Evolutionary conservation across 2,113 vertebrate species (phyloP), one percentile per base, ranked within the genome.

Genomic region (Panthera leo): DNA sequence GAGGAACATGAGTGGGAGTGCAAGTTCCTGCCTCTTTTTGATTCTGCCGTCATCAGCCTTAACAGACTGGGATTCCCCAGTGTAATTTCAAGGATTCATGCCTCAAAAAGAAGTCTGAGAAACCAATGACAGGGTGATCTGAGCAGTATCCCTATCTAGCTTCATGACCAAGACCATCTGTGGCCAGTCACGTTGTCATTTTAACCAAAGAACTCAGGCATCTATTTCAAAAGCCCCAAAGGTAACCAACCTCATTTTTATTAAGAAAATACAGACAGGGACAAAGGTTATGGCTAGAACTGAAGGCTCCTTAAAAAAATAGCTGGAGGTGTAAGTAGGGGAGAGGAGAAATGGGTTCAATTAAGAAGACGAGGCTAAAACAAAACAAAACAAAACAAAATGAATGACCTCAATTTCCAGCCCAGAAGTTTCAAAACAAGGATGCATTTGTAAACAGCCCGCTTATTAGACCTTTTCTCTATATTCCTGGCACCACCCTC

Each of bases 121-220:
- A 42, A 39, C n/a, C 82, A 80, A 5, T 1, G 63, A 58, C 39
- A 16, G 55, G n/a, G 19, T 78, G 34, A 19, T 2, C 11, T 7
- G 9, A 82, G 76, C 53, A 68, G 25, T 19, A 45, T 3, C 63
- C 82, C 21, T 16, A 58, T 14, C 42, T 0, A 34, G 55, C 58
- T 76, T 21, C 67, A 0, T 31, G 55, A 36, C 51, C 63, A 75
- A 14, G 58, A 78, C 31, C 21, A 14, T 29, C 42, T 29, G 29
- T 3, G 27, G n/a, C 45, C n/a, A 51, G 34, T 71, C 34, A 87
- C 65, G 42, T 6, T 12, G 61, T 71, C 2, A 5, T 25, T 90
- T 92, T 80, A 92, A 90, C 27, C 63, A 65, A 76, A 85, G 13
- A 94, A 94, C 63, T 90, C 75, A 70, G 39, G 67, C 87, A 36